Base-by-base conservation (phyloP, 2,797 vertebrate species). In the Melanotaenia maccullochi region DNA sequence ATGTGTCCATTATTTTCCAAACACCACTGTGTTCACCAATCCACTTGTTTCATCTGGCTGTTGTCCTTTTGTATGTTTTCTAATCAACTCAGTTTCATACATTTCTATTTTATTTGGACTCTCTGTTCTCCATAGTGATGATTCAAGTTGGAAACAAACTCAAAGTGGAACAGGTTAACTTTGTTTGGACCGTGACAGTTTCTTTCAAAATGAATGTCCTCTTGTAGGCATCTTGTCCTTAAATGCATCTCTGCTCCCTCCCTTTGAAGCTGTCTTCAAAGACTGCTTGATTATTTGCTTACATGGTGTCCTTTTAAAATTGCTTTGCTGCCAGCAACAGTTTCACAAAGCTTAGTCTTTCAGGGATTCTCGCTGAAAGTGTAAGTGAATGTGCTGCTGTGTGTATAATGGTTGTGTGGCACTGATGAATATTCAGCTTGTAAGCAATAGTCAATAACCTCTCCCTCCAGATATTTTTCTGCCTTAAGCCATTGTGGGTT, bases 241-340 rank as follows among this genome's bases (percentile, higher is more conserved):
- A 82, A 85, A 77, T 74, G 62, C 64, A 85, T 85, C 73, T 85
- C 76, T 82, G 52, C 85, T 65, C 16, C 33, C 70, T 58, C 38
- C 58, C 89, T 90, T 89, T 89, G 85, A 91, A 88, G 84, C 74
- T 25, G 22, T 40, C 85, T 90, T 87, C 85, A 91, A 91, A 91
- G 85, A 56, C 76, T 38, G 2, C 71, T 80, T 80, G 71, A 87
- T 87, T 75, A 85, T 81, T 88, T 83, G 56, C 78, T 85, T 85
- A 80, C 69, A 85, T 79, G 73, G 58, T 36, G 44, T 79, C 78
- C 63, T 77, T 82, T 78, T 66, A 73, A 76, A 87, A 85, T 78
- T 60, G 65, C 71, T 75, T 62, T 33, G 62, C 86, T 85, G 74
- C 70, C 49, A 84, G 81, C 73, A 71, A 65, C n/a, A 71, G 65